Conservation (phyloP, 2,113 vertebrate genomes). For the Cisticola juncidis region DNA sequence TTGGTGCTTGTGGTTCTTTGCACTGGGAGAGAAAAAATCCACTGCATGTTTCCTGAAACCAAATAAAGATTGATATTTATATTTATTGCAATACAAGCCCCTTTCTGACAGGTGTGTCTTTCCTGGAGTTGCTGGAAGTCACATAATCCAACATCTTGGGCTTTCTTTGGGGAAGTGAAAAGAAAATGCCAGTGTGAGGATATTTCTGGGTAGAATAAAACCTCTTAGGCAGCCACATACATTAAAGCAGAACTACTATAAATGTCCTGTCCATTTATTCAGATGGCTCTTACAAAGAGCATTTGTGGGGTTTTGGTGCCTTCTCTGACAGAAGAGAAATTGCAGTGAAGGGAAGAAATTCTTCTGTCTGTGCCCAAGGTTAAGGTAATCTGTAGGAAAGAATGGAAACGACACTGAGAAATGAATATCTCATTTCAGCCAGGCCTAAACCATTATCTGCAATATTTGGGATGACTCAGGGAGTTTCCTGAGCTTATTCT, state of each 20-base stretch:
- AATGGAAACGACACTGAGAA: neutral
- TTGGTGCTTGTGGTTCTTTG: neutral
- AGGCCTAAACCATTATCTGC: neutral
- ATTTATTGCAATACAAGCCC: neutral
- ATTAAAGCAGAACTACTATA: neutral
- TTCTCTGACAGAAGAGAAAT: slow-evolving; percentile 5
- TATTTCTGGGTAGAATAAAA: neutral
- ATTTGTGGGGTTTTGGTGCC: neutral
- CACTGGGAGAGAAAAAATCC: neutral
- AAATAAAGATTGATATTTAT: neutral
- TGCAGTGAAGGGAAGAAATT: neutral
- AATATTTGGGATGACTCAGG: neutral
- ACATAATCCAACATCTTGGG: neutral
- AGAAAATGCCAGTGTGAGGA: neutral
- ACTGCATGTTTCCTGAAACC: neutral
- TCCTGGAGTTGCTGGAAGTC: neutral
- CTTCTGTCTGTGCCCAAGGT: neutral
- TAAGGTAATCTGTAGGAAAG: neutral
- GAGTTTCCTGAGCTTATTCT: neutral
- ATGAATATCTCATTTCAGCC: neutral
- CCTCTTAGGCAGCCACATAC: neutral
- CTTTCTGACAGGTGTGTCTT: neutral
- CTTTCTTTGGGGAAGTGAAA: neutral
- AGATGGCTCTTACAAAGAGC: neutral
- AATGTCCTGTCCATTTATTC: neutral